Evolutionary conservation across 2,113 vertebrate species (phyloP).

Genomic region (Geococcyx californianus): DNA sequence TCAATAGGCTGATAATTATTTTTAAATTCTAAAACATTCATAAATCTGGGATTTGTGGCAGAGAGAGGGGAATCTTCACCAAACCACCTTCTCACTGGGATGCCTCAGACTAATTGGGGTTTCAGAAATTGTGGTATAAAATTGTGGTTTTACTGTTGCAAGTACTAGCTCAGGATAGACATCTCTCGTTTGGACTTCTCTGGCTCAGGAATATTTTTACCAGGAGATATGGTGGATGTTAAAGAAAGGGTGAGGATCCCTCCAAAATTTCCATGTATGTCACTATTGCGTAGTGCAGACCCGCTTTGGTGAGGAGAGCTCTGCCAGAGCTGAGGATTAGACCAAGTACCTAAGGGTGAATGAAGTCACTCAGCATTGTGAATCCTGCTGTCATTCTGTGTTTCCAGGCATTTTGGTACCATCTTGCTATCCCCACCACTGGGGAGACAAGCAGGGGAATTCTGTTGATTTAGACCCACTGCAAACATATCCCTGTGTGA

Average conservation of each 20-base stretch:
- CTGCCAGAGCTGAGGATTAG: background rate
- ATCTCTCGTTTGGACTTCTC: background rate
- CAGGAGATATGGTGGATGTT: background rate
- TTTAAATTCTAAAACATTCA: background rate
- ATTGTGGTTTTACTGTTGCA: background rate
- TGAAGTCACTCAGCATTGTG: background rate
- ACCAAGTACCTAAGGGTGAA: background rate
- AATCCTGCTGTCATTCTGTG: background rate
- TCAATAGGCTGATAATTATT: background rate
- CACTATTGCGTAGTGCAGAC: rapidly evolving
- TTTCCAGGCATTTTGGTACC: background rate
- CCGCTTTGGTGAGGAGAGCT: background rate
- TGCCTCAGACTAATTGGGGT: background rate
- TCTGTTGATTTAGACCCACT: background rate
- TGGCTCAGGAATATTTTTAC: background rate
- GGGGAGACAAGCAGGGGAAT: background rate
- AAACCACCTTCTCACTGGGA: background rate
- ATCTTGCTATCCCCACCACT: background rate
- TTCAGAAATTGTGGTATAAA: background rate
- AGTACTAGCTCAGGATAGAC: background rate
- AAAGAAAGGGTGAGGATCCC: background rate
- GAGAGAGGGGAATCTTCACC: background rate
- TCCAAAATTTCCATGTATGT: background rate
- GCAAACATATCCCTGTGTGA: background rate
- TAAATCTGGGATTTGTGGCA: background rate